These are phyloP conservation scores for Drosophila cardini DNA, from an alignment of 1,140 invertebrate genomes.

Conservation along the genomic window DNA sequence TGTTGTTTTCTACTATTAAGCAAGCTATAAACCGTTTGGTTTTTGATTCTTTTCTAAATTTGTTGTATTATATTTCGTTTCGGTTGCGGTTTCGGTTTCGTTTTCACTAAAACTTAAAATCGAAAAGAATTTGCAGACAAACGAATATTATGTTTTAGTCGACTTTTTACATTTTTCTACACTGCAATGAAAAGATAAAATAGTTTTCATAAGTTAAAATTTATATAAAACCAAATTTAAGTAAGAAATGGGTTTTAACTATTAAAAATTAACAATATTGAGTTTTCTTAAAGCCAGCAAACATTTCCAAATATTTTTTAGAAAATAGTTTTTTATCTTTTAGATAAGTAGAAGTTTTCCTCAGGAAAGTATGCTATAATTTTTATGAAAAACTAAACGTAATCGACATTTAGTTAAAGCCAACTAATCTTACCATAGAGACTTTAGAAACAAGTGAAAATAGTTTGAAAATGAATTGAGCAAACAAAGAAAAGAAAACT, in stretches of 20 bases:
- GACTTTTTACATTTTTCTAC: slow-evolving; percentile 84
- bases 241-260: too few species aligned
- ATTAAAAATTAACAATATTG: too few species aligned
- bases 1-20: slow-evolving; percentile 39
- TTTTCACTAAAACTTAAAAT: slow-evolving; percentile 72
- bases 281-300: too few species aligned
- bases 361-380: neutral
- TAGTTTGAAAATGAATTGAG: neutral
- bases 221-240: neutral
- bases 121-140: slow-evolving; percentile 78
- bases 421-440: neutral
- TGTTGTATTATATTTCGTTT: slow-evolving; percentile 27
- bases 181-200: slow-evolving; percentile 64
- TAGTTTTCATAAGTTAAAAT: slow-evolving; percentile 5
- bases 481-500: neutral
- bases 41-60: slow-evolving; percentile 36
- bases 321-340: too few species aligned
- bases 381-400: too few species aligned
- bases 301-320: too few species aligned
- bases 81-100: slow-evolving; percentile 46
- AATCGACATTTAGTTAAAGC: neutral
- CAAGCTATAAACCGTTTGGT: slow-evolving; percentile 62
- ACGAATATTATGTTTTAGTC: slow-evolving; percentile 80
- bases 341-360: neutral
- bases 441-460: neutral